These are phyloP conservation scores for Struthio camelus DNA, from an alignment of 2,113 vertebrate species.

Conservation along the genomic window DNA sequence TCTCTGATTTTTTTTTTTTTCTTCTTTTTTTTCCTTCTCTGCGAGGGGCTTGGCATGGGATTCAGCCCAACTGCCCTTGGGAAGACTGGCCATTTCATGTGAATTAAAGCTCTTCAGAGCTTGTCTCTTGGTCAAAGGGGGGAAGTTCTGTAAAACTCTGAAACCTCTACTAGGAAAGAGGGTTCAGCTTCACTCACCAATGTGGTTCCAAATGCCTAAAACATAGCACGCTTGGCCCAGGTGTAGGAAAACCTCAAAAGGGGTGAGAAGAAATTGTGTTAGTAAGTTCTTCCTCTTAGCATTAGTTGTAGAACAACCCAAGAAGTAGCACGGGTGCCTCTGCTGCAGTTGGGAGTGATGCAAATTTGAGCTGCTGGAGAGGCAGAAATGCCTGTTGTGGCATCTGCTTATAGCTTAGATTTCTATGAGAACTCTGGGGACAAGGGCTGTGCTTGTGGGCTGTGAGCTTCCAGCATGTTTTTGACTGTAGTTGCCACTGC, in stretches of 20 bases:
- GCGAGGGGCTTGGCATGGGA: neutral
- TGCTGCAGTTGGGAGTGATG: neutral
- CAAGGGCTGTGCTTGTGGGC: neutral
- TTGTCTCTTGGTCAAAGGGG: neutral
- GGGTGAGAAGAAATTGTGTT: neutral
- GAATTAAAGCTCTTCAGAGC: neutral
- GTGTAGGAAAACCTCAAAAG: neutral
- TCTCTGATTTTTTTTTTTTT: neutral
- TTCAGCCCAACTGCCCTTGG: neutral
- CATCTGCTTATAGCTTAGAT: fast-evolving
- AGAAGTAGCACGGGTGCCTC: neutral
- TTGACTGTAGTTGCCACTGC: neutral
- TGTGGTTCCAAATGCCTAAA: neutral
- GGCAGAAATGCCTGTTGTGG: neutral
- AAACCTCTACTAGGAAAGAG: neutral
- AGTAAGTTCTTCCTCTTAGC: neutral
- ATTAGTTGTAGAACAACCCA: neutral
- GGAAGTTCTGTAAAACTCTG: no score
- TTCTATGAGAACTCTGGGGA: fast-evolving
- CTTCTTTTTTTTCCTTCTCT: no score
- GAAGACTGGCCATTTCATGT: neutral
- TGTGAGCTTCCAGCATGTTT: neutral
- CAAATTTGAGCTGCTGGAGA: fast-evolving
- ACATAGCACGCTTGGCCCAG: neutral
- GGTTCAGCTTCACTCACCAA: neutral